Base-by-base conservation (phyloP, 1,140 invertebrate species). In the Schlechtendalia chinensis region DNA sequence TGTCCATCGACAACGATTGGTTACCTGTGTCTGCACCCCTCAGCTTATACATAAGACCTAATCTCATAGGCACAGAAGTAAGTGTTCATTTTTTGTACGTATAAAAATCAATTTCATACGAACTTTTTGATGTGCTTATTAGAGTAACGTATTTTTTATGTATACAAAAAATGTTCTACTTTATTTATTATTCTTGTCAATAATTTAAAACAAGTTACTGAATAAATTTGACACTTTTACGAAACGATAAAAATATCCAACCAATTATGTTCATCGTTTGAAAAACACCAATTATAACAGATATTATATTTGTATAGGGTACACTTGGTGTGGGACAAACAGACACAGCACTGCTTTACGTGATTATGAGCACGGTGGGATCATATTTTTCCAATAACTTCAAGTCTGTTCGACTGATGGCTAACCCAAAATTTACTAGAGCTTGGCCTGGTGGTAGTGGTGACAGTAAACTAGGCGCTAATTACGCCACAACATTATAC, bases 361-460 rank as follows among this genome's bases (percentile, higher is more conserved):
- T 96, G 1, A 93, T 99, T 79, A 87, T 96, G 69, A 94, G 94
- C 82, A 97, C 98, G 0, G 96, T 97, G 39, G 96, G 96, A 69
- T 90, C 93, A 14, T 99, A 98, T 86, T 99, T 96, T 85, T 87
- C 90, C 0, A 90, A 89, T 50, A 89, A 88, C 22, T 88, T 92
- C 83, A 91, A 94, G 82, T 92, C 93, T 0, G 90, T 97, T 16
- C 89, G 89, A 8, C 86, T 90, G 19, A 86, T 94, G 12, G 94
- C 94, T 58, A 92, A 96, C 87, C 93, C 94, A 0, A 85, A 88
- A 32, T 94, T 90, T 84, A 92, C 93, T 1, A 88, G 98, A 81
- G 95, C 98, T 27, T 99, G 96, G 93, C 96, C 96, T 11, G 97
- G 98, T 61, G 97, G 97, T 82, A 94, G 94, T 77, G 98, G 98